Conservation (phyloP, 2,113 vertebrate species). For the Zeus faber region DNA sequence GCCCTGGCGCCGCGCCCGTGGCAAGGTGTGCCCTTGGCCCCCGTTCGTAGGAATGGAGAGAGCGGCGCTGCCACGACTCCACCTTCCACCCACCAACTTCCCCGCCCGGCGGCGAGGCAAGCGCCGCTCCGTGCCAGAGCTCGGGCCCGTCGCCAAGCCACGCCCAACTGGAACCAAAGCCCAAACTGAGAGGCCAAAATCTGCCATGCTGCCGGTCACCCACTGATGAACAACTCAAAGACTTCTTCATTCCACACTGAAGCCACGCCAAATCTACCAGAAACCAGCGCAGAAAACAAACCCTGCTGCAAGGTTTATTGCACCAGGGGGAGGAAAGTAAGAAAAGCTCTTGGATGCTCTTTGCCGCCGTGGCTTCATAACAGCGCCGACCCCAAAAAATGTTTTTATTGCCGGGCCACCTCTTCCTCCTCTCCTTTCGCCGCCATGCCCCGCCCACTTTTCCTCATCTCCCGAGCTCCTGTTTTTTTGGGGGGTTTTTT, state of each 20-base stretch:
- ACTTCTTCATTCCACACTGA: background rate
- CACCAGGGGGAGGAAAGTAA: no score
- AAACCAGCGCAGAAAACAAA: background rate
- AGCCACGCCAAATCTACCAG: background rate
- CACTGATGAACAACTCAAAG: background rate
- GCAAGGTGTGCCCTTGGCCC: constrained; percentile 46
- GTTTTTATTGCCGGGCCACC: no score
- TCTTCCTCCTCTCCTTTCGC: constrained; percentile 22
- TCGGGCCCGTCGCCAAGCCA: background rate
- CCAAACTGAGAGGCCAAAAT: background rate
- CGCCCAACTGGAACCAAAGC: background rate
- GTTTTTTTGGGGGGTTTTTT: no score
- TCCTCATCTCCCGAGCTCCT: background rate
- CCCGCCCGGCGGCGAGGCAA: constrained; percentile 8
- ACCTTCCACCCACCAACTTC: constrained; percentile 12
- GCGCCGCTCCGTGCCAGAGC: constrained; percentile 12
- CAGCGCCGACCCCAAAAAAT: no score
- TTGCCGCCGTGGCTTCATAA: constrained; percentile 26
- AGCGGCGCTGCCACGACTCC: constrained; percentile 13
- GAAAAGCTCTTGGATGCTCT: no score
- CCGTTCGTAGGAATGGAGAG: constrained; percentile 10
- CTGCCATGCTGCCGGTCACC: background rate
- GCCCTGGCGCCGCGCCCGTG: constrained; percentile 29
- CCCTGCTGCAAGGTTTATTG: background rate
- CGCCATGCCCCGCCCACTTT: constrained; percentile 38